Conservation (phyloP, 2,113 vertebrate genomes). For the Pampusana beccarii region DNA sequence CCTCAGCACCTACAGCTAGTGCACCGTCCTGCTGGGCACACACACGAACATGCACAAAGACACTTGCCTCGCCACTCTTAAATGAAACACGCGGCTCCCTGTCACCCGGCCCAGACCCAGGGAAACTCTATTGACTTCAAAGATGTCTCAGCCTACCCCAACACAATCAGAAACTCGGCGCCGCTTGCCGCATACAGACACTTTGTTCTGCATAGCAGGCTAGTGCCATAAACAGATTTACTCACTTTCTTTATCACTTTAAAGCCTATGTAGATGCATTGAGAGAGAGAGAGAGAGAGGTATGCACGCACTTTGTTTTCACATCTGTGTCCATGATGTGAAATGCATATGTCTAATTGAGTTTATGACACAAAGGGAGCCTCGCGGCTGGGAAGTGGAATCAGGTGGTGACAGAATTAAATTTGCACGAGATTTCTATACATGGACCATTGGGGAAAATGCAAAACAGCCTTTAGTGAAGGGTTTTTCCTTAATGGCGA, state of each 20-base stretch:
- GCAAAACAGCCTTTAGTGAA: constrained; percentile 63
- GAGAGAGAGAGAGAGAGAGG: neutral
- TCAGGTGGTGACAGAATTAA: constrained; percentile 77
- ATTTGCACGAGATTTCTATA: constrained; percentile 71
- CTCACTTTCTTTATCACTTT: neutral
- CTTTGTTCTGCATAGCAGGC: neutral
- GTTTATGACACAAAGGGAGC: constrained; percentile 73
- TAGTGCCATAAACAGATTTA: neutral
- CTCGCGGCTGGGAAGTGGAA: constrained; percentile 68
- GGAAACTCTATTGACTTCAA: neutral
- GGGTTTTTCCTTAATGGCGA: constrained; percentile 26
- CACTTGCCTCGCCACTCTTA: neutral
- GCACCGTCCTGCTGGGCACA: constrained; percentile 9
- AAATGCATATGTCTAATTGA: constrained; percentile 70
- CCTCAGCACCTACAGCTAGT: constrained; percentile 39
- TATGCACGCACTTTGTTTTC: constrained; percentile 1
- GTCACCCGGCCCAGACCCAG: neutral
- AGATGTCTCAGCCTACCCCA: neutral
- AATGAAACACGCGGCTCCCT: neutral
- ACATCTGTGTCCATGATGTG: constrained; percentile 50
- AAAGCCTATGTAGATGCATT: neutral
- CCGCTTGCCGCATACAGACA: neutral
- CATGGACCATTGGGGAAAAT: constrained; percentile 61
- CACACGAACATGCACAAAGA: neutral
- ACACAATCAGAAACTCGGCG: neutral